Percentiles rank a stretch among this genome's conserved stretches.
Conservation (phyloP, 2,113 vertebrate genomes). For the Piprites chloris region DNA sequence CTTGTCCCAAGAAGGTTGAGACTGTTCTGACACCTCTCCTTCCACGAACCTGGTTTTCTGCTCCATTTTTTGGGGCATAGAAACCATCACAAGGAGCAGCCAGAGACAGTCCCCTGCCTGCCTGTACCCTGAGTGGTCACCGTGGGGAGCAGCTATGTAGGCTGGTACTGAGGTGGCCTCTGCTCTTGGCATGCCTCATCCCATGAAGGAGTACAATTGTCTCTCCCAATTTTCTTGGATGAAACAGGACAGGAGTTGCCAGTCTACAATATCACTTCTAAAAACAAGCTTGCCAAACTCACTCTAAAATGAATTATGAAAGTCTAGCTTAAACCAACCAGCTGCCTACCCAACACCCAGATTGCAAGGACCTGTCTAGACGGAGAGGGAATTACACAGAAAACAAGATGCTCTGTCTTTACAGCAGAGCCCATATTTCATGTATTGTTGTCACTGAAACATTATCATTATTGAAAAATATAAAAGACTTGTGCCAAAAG, state of each 20-base stretch:
- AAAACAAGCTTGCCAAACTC: background rate
- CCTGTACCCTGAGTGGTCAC: background rate
- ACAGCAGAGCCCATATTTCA: background rate
- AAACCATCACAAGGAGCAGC: background rate
- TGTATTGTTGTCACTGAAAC: background rate
- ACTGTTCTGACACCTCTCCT: background rate
- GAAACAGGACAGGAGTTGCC: background rate
- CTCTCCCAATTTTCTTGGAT: background rate
- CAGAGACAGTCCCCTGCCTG: background rate
- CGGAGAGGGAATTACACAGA: background rate
- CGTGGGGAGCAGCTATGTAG: background rate
- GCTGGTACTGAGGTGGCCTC: background rate
- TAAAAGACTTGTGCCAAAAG: background rate
- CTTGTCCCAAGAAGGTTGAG: background rate
- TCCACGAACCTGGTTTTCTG: background rate
- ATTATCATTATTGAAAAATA: background rate
- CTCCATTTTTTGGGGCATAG: background rate
- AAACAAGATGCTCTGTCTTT: background rate
- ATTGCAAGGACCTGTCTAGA: constrained; percentile 1
- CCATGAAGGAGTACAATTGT: accelerated
- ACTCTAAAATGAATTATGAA: background rate
- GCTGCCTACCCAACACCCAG: background rate
- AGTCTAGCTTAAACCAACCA: background rate
- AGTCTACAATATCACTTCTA: background rate
- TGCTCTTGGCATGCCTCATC: background rate